Percentiles rank a stretch among this genome's conserved stretches.
Evolutionary conservation across 2,797 vertebrate species (phyloP).

Genomic region (Sebastes cheni): DNA sequence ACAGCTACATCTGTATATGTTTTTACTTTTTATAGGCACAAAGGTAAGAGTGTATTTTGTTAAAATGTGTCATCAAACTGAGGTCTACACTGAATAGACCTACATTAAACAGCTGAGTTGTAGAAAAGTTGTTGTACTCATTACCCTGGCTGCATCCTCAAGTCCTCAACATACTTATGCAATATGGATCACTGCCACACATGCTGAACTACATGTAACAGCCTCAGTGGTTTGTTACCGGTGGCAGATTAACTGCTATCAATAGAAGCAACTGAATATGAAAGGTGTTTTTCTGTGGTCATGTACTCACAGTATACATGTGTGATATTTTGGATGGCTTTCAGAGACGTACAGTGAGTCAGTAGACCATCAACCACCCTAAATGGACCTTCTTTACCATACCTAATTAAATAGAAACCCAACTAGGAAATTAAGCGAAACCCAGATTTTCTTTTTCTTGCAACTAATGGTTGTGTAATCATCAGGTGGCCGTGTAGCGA

Average conservation of each 20-base stretch:
- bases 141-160: not conserved
- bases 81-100: not conserved
- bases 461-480: not conserved
- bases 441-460: not conserved
- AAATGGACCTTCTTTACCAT: not conserved
- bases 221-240: not conserved
- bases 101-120: slow-evolving; percentile 1
- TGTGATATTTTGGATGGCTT: not conserved
- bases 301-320: not conserved
- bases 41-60: not conserved
- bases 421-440: not conserved
- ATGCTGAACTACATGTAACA: not conserved
- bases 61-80: not conserved
- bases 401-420: not conserved
- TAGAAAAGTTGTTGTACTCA: not conserved
- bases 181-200: not conserved
- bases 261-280: not conserved
- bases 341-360: not conserved
- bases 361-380: not conserved
- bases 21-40: not conserved
- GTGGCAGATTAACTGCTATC: not conserved
- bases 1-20: not conserved
- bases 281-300: not conserved
- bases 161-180: not conserved
- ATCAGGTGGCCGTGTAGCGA: not conserved